A percentile compares a stretch with the other conserved stretches of the same genome.
These are phyloP conservation scores for Spisula subtruncata DNA, from an alignment of 2,888 invertebrate species.

Conservation along the genomic window DNA sequence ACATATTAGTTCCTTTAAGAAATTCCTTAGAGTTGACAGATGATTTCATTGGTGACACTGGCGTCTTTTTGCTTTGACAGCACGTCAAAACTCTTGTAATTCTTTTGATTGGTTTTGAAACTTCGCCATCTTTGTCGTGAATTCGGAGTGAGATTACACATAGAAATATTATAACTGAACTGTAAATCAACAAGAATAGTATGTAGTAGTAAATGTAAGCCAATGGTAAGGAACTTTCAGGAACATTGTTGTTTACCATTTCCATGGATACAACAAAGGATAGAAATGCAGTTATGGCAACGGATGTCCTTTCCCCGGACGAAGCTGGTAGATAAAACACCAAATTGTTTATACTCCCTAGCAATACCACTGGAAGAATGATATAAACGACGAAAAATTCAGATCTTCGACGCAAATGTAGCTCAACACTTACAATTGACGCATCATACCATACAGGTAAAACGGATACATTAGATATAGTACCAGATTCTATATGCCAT, in stretches of 20 bases:
- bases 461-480: not conserved
- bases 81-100: not conserved
- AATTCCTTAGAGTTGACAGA: not conserved
- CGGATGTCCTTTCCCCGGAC: slow-evolving; percentile 64
- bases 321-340: slow-evolving; percentile 59
- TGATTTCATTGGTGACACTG: not conserved
- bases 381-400: slow-evolving; percentile 56
- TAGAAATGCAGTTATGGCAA: slow-evolving; percentile 65
- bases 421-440: not conserved
- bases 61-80: not conserved
- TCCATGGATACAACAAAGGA: slow-evolving; percentile 68
- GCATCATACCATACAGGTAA: not conserved
- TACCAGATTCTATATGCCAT: not conserved
- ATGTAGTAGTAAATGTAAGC: slow-evolving; percentile 57
- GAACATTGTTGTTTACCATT: slow-evolving; percentile 60
- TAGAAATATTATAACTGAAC: slow-evolving; percentile 51
- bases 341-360: slow-evolving; percentile 50
- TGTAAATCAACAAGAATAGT: slow-evolving; percentile 53
- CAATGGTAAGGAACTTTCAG: slow-evolving; percentile 64
- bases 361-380: slow-evolving; percentile 51
- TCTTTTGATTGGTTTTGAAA: not conserved
- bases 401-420: slow-evolving; percentile 50
- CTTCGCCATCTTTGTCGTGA: slow-evolving; percentile 32
- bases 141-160: slow-evolving; percentile 56
- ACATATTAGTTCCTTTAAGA: not conserved